These are phyloP conservation scores for Drosophila yooni DNA, from an alignment of 2,888 invertebrate species.

Conservation along the genomic window DNA sequence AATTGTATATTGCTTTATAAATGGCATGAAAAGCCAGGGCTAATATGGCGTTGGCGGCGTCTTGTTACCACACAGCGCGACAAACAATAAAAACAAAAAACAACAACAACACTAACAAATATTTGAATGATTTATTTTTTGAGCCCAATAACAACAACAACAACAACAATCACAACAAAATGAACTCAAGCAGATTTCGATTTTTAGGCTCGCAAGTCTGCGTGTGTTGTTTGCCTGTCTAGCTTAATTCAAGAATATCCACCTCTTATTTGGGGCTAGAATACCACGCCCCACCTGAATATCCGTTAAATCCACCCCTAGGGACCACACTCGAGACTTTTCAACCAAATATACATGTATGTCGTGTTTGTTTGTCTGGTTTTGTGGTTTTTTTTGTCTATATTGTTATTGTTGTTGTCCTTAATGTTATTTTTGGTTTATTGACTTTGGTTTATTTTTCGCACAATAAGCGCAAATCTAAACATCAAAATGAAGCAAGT, in stretches of 20 bases:
- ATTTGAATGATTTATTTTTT: constrained; percentile 69
- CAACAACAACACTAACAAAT: constrained; percentile 39
- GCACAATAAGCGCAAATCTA: constrained; percentile 69
- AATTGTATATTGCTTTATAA: constrained; percentile 58
- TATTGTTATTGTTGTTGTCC: constrained; percentile 32
- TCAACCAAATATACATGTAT: constrained; percentile 4
- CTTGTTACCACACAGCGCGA: constrained; percentile 67
- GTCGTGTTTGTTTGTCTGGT: constrained; percentile 42
- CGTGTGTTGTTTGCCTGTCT: constrained; percentile 26
- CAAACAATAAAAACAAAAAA: constrained; percentile 26
- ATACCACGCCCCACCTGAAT: constrained; percentile 7
- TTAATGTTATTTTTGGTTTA: constrained; percentile 53
- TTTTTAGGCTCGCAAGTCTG: constrained; percentile 34
- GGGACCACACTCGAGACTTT: constrained; percentile 29
- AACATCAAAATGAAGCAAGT: constrained; percentile 66
- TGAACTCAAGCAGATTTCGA: constrained; percentile 42
- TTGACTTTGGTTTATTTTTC: constrained; percentile 74
- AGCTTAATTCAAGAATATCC: constrained; percentile 38
- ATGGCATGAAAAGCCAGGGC: constrained; percentile 67
- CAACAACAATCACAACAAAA: constrained; percentile 9
- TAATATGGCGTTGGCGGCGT: constrained; percentile 75
- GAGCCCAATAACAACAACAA: constrained; percentile 7
- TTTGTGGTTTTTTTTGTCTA: constrained; percentile 23
- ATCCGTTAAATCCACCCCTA: constrained; percentile 15
- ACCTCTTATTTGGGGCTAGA: constrained; percentile 16